Conservation (phyloP, 2,113 vertebrate species). For the Tricholaema leucomelas region DNA sequence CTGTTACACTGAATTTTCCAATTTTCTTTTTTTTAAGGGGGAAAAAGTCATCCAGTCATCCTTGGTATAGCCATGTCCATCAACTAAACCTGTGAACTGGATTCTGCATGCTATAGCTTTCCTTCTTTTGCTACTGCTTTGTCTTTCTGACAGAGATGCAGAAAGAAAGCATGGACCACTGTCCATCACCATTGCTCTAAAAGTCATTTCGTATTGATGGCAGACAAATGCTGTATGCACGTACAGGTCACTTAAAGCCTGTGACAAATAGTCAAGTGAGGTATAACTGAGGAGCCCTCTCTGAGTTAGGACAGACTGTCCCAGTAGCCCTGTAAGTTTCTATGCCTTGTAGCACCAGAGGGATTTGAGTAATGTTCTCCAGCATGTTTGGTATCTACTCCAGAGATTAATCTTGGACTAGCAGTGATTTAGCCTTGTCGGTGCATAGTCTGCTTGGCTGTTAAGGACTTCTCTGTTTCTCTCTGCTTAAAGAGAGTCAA, state of each 20-base stretch:
- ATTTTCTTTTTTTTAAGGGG: not conserved
- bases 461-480: not conserved
- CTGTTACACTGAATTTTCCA: not conserved
- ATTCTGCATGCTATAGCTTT: not conserved
- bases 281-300: not conserved
- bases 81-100: not conserved
- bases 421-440: not conserved
- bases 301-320: not conserved
- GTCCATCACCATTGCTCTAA: not conserved
- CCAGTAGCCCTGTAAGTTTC: not conserved
- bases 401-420: not conserved
- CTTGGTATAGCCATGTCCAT: not conserved
- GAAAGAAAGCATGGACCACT: not conserved
- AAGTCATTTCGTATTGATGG: not conserved
- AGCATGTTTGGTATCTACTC: not conserved
- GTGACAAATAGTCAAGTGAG: not conserved
- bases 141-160: not conserved
- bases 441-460: not conserved
- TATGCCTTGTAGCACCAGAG: not conserved
- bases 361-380: not conserved
- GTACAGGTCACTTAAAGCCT: not conserved
- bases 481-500: not conserved
- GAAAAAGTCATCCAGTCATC: not conserved
- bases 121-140: not conserved
- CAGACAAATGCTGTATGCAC: not conserved